These are phyloP conservation scores for Urocitellus parryii DNA, from an alignment of 2,113 vertebrate genomes.

Conservation along the genomic window DNA sequence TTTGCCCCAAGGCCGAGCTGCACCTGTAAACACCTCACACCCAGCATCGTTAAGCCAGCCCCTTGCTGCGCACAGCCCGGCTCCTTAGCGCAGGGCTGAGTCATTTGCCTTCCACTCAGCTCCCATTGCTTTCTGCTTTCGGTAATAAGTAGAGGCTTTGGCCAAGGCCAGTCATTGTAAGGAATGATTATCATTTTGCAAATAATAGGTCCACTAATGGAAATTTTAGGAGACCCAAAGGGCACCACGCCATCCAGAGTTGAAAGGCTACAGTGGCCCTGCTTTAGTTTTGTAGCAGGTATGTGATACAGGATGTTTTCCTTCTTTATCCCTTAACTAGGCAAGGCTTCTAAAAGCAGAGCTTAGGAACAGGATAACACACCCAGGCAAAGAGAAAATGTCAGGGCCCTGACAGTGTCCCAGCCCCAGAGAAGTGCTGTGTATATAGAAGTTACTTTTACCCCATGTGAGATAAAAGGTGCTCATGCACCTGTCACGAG, in stretches of 20 bases:
- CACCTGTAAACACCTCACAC: neutral
- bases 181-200: neutral
- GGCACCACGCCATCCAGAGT: neutral
- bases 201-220: neutral
- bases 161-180: neutral
- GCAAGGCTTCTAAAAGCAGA: neutral
- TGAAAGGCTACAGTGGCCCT: rapidly evolving
- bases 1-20: neutral
- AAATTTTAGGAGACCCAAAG: neutral
- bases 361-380: neutral
- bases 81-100: neutral
- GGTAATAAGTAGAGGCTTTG: rapidly evolving
- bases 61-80: too few species aligned
- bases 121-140: neutral
- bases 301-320: neutral
- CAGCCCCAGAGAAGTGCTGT: neutral
- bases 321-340: neutral
- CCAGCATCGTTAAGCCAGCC: too few species aligned
- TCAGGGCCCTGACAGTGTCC: neutral
- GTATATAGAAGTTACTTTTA: neutral
- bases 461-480: too few species aligned
- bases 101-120: neutral
- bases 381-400: neutral
- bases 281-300: neutral
- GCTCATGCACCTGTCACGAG: rapidly evolving